These are phyloP conservation scores for Rhabdomys dilectus DNA, from an alignment of 2,113 vertebrate genomes.

Conservation along the genomic window DNA sequence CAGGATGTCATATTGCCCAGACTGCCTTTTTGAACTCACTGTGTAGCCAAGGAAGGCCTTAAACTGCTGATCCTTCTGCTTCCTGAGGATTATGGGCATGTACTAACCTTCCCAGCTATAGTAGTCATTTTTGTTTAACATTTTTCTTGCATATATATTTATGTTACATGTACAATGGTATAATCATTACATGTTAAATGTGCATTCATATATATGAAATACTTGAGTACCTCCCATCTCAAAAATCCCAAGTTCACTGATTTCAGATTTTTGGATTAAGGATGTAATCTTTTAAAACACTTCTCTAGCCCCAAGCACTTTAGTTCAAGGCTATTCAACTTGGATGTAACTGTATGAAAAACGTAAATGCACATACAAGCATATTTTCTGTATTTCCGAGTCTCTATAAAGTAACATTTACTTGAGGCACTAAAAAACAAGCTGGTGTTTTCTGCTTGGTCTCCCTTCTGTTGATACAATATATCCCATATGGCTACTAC, in stretches of 20 bases:
- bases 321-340: neutral
- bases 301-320: neutral
- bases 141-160: slow-evolving; percentile 43
- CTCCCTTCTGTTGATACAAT: neutral
- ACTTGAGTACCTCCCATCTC: neutral
- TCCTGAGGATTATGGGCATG: neutral
- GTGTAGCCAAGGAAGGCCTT: neutral
- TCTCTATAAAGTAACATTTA: neutral
- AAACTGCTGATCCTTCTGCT: neutral
- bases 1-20: neutral
- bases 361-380: neutral
- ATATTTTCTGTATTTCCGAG: neutral
- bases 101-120: neutral
- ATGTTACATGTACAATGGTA: neutral
- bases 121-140: slow-evolving; percentile 28
- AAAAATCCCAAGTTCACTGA: neutral
- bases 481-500: neutral
- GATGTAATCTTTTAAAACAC: neutral
- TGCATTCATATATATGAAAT: neutral
- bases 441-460: slow-evolving; percentile 5
- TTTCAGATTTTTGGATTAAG: neutral
- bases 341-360: neutral
- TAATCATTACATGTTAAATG: neutral
- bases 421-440: slow-evolving; percentile 27
- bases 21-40: neutral